Conservation (phyloP, 2,113 vertebrate species). For the Eudyptes chrysolophus region DNA sequence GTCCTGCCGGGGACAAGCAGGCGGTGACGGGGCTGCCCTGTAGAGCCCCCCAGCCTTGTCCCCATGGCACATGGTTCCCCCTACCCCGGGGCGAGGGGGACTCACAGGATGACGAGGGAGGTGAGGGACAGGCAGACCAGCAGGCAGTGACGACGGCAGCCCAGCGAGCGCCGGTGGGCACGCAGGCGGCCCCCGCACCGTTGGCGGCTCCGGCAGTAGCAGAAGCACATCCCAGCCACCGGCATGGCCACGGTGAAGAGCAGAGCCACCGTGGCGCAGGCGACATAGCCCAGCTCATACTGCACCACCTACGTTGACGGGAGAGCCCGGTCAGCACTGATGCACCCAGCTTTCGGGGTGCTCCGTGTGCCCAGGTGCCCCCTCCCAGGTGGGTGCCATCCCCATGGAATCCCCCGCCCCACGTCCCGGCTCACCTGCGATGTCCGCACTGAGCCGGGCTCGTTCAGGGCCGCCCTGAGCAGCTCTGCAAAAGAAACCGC, state of each 20-base stretch:
- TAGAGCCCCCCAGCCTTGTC: background rate
- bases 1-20: slow-evolving; percentile 1
- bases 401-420: background rate
- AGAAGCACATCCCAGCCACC: slow-evolving; percentile 69
- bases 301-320: slow-evolving; percentile 65
- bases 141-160: slow-evolving; percentile 65
- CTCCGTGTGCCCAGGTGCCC: background rate
- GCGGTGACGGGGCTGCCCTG: background rate
- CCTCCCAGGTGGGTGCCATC: accelerated
- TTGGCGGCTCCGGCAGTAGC: slow-evolving; percentile 61
- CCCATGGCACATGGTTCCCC: accelerated
- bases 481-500: slow-evolving; percentile 44
- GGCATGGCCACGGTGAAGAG: slow-evolving; percentile 76
- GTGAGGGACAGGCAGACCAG: slow-evolving; percentile 69
- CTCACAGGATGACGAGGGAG: slow-evolving; percentile 79
- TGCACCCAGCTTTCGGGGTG: background rate
- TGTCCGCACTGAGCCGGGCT: slow-evolving; percentile 48
- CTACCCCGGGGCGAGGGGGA: accelerated
- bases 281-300: slow-evolving; percentile 78
- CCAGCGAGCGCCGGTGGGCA: slow-evolving; percentile 59
- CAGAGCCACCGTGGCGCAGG: slow-evolving; percentile 67
- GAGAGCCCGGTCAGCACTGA: accelerated
- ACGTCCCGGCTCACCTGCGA: slow-evolving; percentile 46
- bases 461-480: slow-evolving; percentile 64
- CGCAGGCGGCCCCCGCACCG: slow-evolving; percentile 65